Conservation (phyloP, 2,888 invertebrate species). For the Atethmia centrago region DNA sequence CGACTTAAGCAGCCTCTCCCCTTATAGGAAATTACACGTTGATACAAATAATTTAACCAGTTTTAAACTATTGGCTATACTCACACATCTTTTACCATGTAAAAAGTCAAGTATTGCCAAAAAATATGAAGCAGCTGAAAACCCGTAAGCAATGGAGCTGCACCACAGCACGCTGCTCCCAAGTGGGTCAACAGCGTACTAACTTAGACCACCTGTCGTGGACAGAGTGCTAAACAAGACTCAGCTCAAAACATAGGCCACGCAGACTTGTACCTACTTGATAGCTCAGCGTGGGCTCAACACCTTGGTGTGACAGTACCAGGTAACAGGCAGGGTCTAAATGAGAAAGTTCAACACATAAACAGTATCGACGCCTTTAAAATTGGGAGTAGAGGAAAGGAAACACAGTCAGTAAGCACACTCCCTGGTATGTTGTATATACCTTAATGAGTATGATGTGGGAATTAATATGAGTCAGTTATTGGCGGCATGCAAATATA, state of each 20-base stretch:
- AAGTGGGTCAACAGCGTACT: slow-evolving; percentile 70
- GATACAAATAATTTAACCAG: not conserved
- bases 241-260: slow-evolving; percentile 40
- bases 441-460: not conserved
- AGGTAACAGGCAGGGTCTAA: too few relatives aligned
- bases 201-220: slow-evolving; percentile 72
- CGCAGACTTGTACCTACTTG: slow-evolving; percentile 14
- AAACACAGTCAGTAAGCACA: too few relatives aligned
- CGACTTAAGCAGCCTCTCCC: not conserved
- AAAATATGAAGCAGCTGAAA: not conserved
- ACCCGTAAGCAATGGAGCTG: slow-evolving; percentile 41
- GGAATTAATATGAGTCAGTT: not conserved
- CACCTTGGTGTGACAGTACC: not conserved
- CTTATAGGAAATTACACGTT: not conserved
- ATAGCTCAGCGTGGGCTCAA: slow-evolving; percentile 4
- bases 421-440: not conserved
- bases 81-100: not conserved
- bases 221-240: slow-evolving; percentile 69
- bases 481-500: not conserved
- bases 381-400: not conserved
- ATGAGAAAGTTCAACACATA: not conserved
- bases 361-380: too few relatives aligned
- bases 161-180: slow-evolving; percentile 51
- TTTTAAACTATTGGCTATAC: not conserved
- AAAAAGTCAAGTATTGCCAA: not conserved